A percentile compares a stretch with the other conserved stretches of the same genome.
These are phyloP conservation scores for Epistrophe eligans DNA, from an alignment of 2,888 invertebrate species.

Conservation along the genomic window DNA sequence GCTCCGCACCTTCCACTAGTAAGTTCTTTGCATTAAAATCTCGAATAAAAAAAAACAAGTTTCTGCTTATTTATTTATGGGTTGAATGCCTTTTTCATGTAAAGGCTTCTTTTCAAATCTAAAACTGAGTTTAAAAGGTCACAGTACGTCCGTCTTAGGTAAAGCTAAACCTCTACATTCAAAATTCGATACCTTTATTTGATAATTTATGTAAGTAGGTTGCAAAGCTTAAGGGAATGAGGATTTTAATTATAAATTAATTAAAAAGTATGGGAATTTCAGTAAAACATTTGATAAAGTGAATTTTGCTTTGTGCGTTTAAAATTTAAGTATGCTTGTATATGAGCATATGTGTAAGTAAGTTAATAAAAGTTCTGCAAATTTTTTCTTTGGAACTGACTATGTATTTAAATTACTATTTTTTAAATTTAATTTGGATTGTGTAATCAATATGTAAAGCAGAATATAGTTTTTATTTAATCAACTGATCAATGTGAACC, in stretches of 20 bases:
- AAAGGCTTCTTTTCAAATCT: not conserved
- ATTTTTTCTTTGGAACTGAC: no score
- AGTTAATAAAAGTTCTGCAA: no score
- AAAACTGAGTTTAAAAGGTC: not conserved
- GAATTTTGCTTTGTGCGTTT: not conserved
- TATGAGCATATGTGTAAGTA: no score
- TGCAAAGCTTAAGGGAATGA: not conserved
- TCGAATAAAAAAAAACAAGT: not conserved
- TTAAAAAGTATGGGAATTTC: not conserved
- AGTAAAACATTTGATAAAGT: not conserved
- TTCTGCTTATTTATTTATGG: not conserved
- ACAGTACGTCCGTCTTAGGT: not conserved
- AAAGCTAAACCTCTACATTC: not conserved
- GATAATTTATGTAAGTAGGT: conserved; percentile 1
- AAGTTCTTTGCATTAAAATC: not conserved
- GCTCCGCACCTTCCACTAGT: no score
- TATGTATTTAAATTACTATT: no score
- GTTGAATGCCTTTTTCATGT: not conserved
- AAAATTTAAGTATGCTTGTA: not conserved
- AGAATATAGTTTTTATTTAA: no score
- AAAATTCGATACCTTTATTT: not conserved
- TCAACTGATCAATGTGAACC: no score
- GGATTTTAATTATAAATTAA: not conserved
- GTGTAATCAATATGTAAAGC: no score
- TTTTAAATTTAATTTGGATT: no score